Conservation (phyloP, 2,888 invertebrate genomes). For the Diadegma fenestrale region DNA sequence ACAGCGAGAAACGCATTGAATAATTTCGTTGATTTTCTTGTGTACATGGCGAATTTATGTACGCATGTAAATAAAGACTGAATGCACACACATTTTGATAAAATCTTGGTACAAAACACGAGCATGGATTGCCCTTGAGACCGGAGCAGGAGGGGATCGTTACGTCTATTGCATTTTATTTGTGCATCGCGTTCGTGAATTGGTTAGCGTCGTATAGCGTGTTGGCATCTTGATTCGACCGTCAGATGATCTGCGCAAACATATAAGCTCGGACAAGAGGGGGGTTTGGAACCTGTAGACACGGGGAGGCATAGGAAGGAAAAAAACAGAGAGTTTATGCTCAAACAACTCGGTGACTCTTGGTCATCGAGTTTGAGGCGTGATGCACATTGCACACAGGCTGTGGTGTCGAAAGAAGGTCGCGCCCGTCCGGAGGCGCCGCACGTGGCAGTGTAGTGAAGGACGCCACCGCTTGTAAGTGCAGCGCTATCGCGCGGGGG, state of each 20-base stretch:
- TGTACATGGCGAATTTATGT: neutral
- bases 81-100: neutral
- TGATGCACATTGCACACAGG: constrained; percentile 13
- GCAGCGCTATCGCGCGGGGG: constrained; percentile 4
- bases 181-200: neutral
- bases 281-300: neutral
- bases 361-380: constrained; percentile 2
- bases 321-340: neutral
- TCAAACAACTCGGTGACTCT: neutral
- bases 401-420: constrained; percentile 25
- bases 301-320: neutral
- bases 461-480: constrained; percentile 24
- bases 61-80: neutral
- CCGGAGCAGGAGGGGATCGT: neutral
- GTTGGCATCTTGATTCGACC: neutral
- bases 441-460: constrained; percentile 12
- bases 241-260: constrained; percentile 6
- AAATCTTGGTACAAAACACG: neutral
- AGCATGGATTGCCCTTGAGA: neutral
- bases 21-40: neutral
- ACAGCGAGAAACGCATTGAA: neutral
- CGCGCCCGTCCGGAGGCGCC: constrained; percentile 2
- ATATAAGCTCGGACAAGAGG: neutral
- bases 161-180: neutral
- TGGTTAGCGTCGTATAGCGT: neutral